Evolutionary conservation across 2,113 vertebrate genomes (phyloP).

Genomic region (Ivindomyrus marchei): DNA sequence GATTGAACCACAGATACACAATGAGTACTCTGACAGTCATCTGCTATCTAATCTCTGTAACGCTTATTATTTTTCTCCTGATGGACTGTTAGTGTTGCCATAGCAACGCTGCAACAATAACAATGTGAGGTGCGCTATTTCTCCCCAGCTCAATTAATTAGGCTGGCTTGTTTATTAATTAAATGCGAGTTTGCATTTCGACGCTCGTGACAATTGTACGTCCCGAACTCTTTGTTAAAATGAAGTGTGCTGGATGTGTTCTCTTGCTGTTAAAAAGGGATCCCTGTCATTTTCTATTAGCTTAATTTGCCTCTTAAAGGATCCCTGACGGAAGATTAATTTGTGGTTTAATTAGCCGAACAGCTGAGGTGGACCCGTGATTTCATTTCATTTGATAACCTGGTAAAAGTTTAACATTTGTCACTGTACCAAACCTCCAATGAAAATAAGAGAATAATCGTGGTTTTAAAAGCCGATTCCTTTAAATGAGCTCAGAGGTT

Average conservation of each 20-base stretch:
- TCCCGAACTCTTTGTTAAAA: background rate
- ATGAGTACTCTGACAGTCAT: background rate
- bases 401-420: background rate
- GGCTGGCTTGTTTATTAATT: slow-evolving; percentile 9
- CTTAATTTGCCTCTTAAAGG: slow-evolving; percentile 6
- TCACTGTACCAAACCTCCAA: background rate
- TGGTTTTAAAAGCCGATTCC: background rate
- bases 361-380: background rate
- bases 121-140: background rate
- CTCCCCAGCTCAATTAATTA: background rate
- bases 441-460: background rate
- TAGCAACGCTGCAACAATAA: background rate
- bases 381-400: background rate
- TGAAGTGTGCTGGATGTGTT: background rate
- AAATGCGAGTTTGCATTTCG: background rate
- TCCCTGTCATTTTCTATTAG: background rate
- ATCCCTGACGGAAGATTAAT: background rate
- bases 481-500: background rate
- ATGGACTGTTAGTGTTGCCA: background rate
- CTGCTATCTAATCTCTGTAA: background rate
- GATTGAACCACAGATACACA: slow-evolving; percentile 4
- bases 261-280: slow-evolving; percentile 1
- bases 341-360: background rate
- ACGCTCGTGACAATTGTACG: background rate
- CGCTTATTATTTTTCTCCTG: background rate